Conservation (phyloP, 2,113 vertebrate genomes). For the Brachypteracias leptosomus region DNA sequence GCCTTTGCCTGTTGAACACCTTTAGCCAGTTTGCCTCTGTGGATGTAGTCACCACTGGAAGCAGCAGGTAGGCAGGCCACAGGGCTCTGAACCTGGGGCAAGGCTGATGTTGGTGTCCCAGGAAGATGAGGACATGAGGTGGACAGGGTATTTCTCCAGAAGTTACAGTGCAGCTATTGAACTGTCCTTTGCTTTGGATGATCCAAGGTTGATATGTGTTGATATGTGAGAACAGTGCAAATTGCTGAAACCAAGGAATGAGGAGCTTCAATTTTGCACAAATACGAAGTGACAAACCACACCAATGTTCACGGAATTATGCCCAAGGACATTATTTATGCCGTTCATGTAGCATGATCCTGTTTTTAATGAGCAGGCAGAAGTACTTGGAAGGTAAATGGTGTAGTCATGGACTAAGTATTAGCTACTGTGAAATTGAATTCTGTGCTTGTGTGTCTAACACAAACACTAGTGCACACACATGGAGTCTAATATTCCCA, state of each 20-base stretch:
- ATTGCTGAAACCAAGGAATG: background rate
- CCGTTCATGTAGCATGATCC: background rate
- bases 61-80: background rate
- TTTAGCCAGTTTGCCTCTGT: background rate
- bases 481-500: background rate
- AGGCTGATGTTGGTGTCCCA: background rate
- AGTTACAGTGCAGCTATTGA: background rate
- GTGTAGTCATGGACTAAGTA: background rate
- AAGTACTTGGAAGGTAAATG: slow-evolving; percentile 24
- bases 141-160: fast-evolving
- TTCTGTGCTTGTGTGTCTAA: slow-evolving; percentile 3
- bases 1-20: background rate
- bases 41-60: background rate
- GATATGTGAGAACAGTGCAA: background rate
- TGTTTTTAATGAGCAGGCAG: slow-evolving; percentile 30
- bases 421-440: slow-evolving; percentile 15
- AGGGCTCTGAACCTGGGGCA: background rate
- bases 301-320: background rate
- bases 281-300: background rate
- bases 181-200: background rate
- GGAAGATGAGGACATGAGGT: background rate
- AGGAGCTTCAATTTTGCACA: background rate
- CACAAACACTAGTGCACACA: background rate
- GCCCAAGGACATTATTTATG: background rate
- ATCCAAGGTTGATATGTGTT: background rate